Percentiles rank a stretch among this genome's conserved stretches.
phyloP scores from a whole-genome alignment of 2,888 invertebrate genomes.

The Ephialtes manifestator region DNA sequence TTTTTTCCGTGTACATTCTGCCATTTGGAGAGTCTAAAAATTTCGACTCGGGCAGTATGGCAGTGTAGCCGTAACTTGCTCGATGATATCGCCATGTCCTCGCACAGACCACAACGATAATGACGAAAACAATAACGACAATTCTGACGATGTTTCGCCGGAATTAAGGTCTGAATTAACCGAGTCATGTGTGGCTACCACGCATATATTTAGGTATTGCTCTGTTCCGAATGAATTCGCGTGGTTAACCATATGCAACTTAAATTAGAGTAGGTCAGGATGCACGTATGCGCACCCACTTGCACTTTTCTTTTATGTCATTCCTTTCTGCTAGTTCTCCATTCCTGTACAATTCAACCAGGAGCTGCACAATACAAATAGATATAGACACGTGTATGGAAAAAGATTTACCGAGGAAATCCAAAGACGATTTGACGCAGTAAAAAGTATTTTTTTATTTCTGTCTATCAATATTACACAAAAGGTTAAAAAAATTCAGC shows the following conservation, averaged over 20 bases:
- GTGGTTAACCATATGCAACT: constrained; percentile 20
- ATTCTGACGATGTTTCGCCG: background rate
- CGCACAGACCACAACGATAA: constrained; percentile 9
- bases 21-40: too few species aligned
- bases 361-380: background rate
- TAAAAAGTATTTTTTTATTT: too few species aligned
- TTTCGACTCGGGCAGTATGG: too few species aligned
- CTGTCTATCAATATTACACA: too few species aligned
- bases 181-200: constrained; percentile 35
- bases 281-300: constrained; percentile 36
- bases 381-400: background rate
- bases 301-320: constrained; percentile 35
- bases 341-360: background rate
- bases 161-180: constrained; percentile 64
- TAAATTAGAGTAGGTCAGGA: constrained; percentile 64
- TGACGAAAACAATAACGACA: background rate
- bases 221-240: background rate
- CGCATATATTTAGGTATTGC: background rate
- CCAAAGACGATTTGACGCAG: too few species aligned
- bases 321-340: background rate
- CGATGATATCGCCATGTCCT: constrained; percentile 1
- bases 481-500: too few species aligned
- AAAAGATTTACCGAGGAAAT: too few species aligned
- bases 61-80: constrained; percentile 18
- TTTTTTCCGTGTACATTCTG: too few species aligned